Evolutionary conservation across 2,113 vertebrate genomes (phyloP), one percentile per base, ranked within the genome.

Genomic region (Micronycteris hirsuta): DNA sequence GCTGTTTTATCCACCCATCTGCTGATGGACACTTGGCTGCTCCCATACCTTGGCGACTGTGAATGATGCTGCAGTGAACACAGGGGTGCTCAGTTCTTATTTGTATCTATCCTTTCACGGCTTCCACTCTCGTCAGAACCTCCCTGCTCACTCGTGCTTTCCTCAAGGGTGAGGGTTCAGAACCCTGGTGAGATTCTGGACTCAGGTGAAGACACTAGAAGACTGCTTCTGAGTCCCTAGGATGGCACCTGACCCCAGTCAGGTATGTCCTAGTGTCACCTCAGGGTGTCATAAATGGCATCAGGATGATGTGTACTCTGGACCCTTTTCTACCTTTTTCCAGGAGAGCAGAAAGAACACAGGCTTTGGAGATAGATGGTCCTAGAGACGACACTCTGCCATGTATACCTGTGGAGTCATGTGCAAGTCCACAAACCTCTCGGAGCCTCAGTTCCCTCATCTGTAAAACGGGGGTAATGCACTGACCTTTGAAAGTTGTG

Each of bases 261-360:
- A 36, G 2, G 0, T 9, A 20, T 10, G 28, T 68, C 12, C 28
- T 41, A 5, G 17, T 26, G 8, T 33, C 36, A 31, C 26, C 67
- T 89, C 0, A 13, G 12, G 36, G 38, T 12, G 4, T 76, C n/a
- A 16, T 13, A 6, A 38, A 33, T 1, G 3, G 17, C 24, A 17
- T 1, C 0, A 45, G 11, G 31, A 9, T 45, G 45, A 85, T 38
- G 13, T 36, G 85, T 80, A 74, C 61, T 43, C 41, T 24, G 16
- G 1, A 17, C 33, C 20, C 7, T 78, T 58, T 43, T 63, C 36
- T 41, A 10, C 0, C 17, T 12, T 82, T 63, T 41, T 78, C 38
- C 38, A 5, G 38, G 24, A 41, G 4, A 61, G 11, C 0, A 78
- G 54, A 38, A 83, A 86, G 14, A 68, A 31, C 6, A 47, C 4